Percentiles rank a stretch among this genome's conserved stretches.
Conservation (phyloP, 2,113 vertebrate species). For the Cheilinus undulatus region DNA sequence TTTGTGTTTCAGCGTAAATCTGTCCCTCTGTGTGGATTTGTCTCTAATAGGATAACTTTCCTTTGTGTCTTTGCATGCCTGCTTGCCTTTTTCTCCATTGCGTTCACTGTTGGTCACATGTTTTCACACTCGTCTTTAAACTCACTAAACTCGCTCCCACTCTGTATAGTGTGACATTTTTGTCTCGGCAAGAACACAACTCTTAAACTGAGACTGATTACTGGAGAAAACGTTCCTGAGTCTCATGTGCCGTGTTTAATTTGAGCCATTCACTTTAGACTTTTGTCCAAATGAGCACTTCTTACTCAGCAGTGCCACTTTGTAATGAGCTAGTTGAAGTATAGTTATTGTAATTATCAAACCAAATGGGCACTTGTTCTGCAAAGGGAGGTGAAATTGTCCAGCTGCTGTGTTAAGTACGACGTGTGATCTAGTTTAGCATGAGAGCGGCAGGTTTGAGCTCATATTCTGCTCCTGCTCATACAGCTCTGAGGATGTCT, state of each 20-base stretch:
- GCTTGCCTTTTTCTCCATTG: constrained; percentile 21
- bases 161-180: constrained; percentile 12
- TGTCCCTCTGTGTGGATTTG: constrained; percentile 60
- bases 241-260: neutral
- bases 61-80: constrained; percentile 59
- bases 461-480: neutral
- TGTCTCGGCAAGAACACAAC: neutral
- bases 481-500: neutral
- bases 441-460: neutral
- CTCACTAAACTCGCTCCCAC: constrained; percentile 13
- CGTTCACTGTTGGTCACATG: constrained; percentile 35
- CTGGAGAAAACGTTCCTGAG: neutral
- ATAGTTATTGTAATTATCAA: neutral
- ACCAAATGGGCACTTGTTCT: neutral
- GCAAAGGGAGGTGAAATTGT: neutral
- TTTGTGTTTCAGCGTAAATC: constrained; percentile 67
- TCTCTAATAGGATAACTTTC: constrained; percentile 55
- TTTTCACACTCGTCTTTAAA: constrained; percentile 22
- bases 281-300: neutral
- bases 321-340: neutral
- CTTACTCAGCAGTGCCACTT: neutral
- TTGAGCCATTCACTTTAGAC: neutral
- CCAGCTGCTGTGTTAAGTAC: neutral
- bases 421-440: neutral
- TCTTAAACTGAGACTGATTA: neutral